phyloP scores from a whole-genome alignment of 2,113 vertebrate species.

The Asarcornis scutulata region DNA sequence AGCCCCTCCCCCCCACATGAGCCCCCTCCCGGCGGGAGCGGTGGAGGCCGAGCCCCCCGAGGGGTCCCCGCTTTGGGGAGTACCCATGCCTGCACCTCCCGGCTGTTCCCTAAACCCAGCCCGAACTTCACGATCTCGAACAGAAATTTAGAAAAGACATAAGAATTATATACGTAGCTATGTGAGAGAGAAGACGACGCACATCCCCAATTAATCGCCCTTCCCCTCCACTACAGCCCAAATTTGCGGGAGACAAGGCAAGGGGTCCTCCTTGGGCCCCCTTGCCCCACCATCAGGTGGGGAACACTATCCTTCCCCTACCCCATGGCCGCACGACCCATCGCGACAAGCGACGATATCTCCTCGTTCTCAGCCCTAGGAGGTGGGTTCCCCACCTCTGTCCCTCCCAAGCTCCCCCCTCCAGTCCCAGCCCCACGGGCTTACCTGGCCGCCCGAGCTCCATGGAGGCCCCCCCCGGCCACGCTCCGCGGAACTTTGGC shows the following conservation, averaged over 20 bases:
- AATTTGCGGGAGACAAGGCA: background rate
- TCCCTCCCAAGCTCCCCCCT: background rate
- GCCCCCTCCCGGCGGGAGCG: too few species aligned
- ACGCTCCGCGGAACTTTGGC: too few species aligned
- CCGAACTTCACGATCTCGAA: background rate
- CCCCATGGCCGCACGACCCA: background rate
- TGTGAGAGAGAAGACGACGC: background rate
- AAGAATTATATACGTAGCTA: accelerated
- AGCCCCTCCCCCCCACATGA: background rate
- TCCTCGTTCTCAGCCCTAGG: background rate
- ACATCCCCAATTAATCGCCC: background rate
- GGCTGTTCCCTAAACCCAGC: constrained; percentile 2
- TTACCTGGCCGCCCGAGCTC: background rate
- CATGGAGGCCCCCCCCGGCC: background rate
- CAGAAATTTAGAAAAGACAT: background rate
- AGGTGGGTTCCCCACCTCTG: accelerated
- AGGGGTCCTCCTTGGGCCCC: background rate
- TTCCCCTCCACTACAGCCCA: background rate
- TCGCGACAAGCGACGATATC: background rate
- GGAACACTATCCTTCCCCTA: background rate
- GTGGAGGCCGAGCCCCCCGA: background rate
- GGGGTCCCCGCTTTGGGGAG: background rate
- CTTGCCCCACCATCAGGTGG: background rate
- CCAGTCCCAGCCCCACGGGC: background rate
- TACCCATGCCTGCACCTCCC: background rate